phyloP scores from a whole-genome alignment of 37 sponge, comb jelly and placozoan species.

The Oscarella lobularis region DNA sequence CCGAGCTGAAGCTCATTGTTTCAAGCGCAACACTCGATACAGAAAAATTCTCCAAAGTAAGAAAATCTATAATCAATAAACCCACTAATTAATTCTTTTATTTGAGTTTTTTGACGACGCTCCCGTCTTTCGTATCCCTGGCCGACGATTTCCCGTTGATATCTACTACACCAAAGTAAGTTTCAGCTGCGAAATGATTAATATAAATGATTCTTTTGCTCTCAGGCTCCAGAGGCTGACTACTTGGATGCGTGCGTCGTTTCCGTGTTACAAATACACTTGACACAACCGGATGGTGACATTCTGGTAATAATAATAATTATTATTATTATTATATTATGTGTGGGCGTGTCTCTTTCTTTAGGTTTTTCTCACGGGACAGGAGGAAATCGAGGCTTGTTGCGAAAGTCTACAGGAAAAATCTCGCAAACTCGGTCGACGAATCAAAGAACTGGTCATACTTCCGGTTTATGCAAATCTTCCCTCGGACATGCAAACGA shows the following conservation, averaged over 20 bases:
- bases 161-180: constrained; percentile 91
- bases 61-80: not conserved
- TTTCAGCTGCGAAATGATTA: not conserved
- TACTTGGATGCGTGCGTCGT: constrained; percentile 93
- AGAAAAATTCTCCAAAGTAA: constrained; percentile 83
- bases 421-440: constrained; percentile 63
- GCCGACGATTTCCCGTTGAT: constrained; percentile 94
- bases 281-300: constrained; percentile 91
- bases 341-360: not conserved
- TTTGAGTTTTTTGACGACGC: constrained; percentile 97
- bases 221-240: constrained; percentile 95
- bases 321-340: not conserved
- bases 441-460: constrained; percentile 84
- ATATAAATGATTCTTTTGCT: not conserved
- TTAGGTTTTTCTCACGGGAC: constrained; percentile 94
- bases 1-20: constrained; percentile 90
- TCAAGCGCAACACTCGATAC: constrained; percentile 98
- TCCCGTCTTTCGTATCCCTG: constrained; percentile 95
- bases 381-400: constrained; percentile 97
- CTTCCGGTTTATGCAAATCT: constrained; percentile 96
- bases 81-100: too few relatives aligned
- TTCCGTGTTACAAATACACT: constrained; percentile 92
- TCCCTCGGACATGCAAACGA: constrained; percentile 97
- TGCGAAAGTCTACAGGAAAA: constrained; percentile 78
- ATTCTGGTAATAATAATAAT: constrained; percentile 51